These are phyloP conservation scores for Catagonus wagneri DNA, from an alignment of 2,113 vertebrate genomes.

Conservation along the genomic window DNA sequence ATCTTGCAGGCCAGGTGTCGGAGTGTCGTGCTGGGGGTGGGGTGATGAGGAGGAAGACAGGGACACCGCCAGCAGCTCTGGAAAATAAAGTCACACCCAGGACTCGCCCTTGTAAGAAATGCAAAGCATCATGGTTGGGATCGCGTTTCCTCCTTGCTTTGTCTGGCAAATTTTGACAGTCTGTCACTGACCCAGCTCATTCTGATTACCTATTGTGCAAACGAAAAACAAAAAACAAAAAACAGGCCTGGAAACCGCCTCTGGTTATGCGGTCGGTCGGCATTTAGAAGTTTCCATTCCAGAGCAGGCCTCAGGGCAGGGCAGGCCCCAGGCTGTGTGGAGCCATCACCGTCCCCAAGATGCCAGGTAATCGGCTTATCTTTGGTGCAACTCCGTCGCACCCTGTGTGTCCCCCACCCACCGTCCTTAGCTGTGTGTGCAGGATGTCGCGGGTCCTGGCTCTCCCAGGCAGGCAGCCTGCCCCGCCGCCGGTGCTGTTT, in stretches of 20 bases:
- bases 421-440: background rate
- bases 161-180: slow-evolving; percentile 46
- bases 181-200: background rate
- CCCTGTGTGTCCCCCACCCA: background rate
- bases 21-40: background rate
- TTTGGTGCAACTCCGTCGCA: rapidly evolving
- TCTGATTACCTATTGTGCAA: slow-evolving; percentile 59
- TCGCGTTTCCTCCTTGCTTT: slow-evolving; percentile 37
- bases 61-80: slow-evolving; percentile 10
- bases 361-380: background rate
- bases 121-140: background rate
- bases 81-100: background rate
- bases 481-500: background rate
- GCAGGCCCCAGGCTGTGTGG: background rate
- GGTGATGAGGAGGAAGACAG: background rate
- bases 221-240: background rate
- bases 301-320: background rate
- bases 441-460: background rate
- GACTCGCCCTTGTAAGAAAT: slow-evolving; percentile 63
- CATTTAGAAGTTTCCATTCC: background rate
- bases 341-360: background rate
- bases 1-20: background rate
- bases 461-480: background rate
- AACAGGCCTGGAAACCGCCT: background rate
- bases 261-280: background rate